Evolutionary conservation across 2,888 invertebrate genomes (phyloP), one percentile per base, ranked within the genome.

Genomic region (Drosophila infuscata): DNA sequence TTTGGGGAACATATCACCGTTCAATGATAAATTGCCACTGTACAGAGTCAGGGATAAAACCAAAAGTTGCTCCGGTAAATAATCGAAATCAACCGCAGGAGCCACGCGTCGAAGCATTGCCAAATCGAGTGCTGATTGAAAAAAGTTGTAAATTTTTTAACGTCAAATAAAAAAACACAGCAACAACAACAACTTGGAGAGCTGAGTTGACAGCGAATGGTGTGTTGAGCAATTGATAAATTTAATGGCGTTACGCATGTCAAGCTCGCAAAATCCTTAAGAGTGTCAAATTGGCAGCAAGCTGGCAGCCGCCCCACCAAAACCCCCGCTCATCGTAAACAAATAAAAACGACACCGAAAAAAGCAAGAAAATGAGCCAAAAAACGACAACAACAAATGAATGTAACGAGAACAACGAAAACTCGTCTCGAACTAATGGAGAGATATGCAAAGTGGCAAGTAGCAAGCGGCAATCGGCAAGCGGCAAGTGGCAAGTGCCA

Each of bases 221-320:
- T 76, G 89, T 73, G 72, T 74, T 83, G 81, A 80, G 91, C 90
- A 89, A 91, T 87, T 87, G 86, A 91, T 91, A 89, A 88, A 87
- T 89, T 87, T 87, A 91, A 87, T 91, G 86, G 91, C 89, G 90
- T 91, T 91, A 89, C 91, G 91, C 90, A 80, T 91, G 86, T 89
- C 86, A 87, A 88, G 73, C 83, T 73, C 67, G 57, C 71, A 61
- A 87, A 91, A 88, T 89, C 86, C 86, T 77, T 91, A 79, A 85
- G 80, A 89, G 74, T 89, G 79, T 87, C 91, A 90, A 89, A 86
- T 90, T 75, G 89, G 76, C 76, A 75, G 64, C 56, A 30, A 56
- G 33, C 46, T 17, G 29, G 3, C 33, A 11, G 41, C n/a, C 54
- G 49, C 35, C 8, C 41, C 43, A 49, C 51, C 38, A 36, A 6